Evolutionary conservation across 2,113 vertebrate genomes (phyloP).

Genomic region (Narcine bancroftii): DNA sequence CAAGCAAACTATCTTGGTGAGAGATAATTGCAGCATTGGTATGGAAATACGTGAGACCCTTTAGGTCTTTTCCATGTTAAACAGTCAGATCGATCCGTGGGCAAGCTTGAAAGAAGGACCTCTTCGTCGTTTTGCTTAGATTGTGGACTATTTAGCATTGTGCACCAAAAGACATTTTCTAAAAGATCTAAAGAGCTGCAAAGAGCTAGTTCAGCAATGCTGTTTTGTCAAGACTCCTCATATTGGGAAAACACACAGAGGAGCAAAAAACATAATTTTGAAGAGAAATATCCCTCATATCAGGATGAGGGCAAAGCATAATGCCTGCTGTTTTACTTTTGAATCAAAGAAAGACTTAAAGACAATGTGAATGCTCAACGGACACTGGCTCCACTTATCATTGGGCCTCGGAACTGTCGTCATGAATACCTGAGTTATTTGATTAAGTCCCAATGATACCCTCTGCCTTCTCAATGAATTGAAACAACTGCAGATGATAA

Average conservation of each 20-base stretch:
- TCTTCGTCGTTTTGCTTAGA: neutral
- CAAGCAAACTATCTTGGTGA: neutral
- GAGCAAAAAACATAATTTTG: neutral
- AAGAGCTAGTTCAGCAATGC: neutral
- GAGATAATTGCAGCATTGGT: neutral
- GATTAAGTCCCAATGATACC: neutral
- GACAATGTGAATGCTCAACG: neutral
- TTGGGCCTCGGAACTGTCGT: neutral
- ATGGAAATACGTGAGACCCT: neutral
- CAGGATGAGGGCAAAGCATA: neutral
- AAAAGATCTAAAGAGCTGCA: neutral
- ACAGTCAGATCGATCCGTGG: neutral
- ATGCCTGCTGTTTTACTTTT: neutral
- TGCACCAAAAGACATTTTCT: neutral
- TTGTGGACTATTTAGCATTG: neutral
- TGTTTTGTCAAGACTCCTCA: neutral
- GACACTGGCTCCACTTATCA: neutral
- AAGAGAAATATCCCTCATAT: neutral
- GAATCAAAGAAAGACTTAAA: neutral
- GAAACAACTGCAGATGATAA: neutral
- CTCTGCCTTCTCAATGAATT: neutral
- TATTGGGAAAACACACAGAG: neutral
- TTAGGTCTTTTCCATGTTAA: neutral
- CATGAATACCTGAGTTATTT: neutral
- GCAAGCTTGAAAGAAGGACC: neutral